phyloP scores from a whole-genome alignment of 2,797 vertebrate species.

The Neostethus bicornis region DNA sequence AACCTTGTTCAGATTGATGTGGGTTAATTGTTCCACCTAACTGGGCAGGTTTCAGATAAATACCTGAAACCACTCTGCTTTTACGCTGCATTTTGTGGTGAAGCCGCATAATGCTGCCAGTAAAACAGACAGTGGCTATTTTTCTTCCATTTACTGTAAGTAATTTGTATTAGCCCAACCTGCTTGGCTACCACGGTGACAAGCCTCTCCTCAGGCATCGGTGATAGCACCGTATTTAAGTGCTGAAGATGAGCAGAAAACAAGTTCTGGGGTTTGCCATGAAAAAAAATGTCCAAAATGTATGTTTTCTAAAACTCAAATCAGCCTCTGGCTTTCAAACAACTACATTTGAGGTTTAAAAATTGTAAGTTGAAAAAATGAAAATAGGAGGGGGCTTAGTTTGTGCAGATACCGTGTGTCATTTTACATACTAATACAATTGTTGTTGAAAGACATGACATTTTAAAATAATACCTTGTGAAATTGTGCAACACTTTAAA shows the following conservation, averaged over 20 bases:
- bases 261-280: not conserved
- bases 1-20: not conserved
- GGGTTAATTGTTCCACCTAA: not conserved
- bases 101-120: not conserved
- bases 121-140: not conserved
- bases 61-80: not conserved
- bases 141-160: not conserved
- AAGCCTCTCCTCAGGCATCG: constrained; percentile 1
- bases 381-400: no score
- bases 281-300: no score
- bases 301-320: no score
- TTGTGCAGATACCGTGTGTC: no score
- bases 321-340: no score
- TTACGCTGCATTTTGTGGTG: not conserved
- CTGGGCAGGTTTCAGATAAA: not conserved
- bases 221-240: not conserved
- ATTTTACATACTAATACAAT: no score
- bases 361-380: no score
- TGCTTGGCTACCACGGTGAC: not conserved
- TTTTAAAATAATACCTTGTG: not conserved
- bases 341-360: no score
- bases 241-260: not conserved
- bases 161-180: not conserved
- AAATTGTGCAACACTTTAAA: no score
- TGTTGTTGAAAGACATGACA: no score